A percentile compares a stretch with the other conserved stretches of the same genome.
Conservation (phyloP, 35 echinoderm and acorn worm genomes). For the Patiria miniata region DNA sequence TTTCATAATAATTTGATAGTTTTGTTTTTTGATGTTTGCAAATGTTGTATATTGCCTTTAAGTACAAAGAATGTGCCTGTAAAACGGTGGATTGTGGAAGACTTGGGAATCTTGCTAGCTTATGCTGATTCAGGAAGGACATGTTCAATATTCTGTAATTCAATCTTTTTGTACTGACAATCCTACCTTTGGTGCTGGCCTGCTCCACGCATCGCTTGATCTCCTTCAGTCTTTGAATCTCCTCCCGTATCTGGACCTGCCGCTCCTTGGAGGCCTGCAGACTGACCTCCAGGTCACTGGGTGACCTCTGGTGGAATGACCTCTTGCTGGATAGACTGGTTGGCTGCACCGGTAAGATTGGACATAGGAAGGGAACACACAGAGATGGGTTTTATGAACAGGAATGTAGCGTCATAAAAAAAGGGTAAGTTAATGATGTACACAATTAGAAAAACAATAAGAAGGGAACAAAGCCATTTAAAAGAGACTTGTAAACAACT, state of each 20-base stretch:
- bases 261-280: conserved; percentile 60
- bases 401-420: not conserved
- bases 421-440: too few relatives aligned
- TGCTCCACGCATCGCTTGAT: conserved; percentile 91
- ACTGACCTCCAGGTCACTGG: conserved; percentile 37
- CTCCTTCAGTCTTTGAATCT: conserved; percentile 77
- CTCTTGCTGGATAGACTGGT: conserved; percentile 12
- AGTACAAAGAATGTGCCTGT: too few relatives aligned
- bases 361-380: not conserved
- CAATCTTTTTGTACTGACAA: too few relatives aligned
- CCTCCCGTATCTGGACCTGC: conserved; percentile 70
- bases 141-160: too few relatives aligned
- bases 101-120: too few relatives aligned
- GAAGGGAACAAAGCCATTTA: not conserved
- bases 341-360: not conserved
- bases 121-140: too few relatives aligned
- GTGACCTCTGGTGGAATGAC: conserved; percentile 2
- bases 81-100: too few relatives aligned
- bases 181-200: conserved; percentile 69
- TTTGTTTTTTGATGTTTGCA: too few relatives aligned
- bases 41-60: too few relatives aligned
- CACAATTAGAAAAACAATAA: not conserved
- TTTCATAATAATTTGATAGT: too few relatives aligned
- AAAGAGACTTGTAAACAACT: not conserved
- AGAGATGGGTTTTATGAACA: not conserved